Evolutionary conservation across 2,888 invertebrate species (phyloP).

Genomic region (Glomeris marginata): DNA sequence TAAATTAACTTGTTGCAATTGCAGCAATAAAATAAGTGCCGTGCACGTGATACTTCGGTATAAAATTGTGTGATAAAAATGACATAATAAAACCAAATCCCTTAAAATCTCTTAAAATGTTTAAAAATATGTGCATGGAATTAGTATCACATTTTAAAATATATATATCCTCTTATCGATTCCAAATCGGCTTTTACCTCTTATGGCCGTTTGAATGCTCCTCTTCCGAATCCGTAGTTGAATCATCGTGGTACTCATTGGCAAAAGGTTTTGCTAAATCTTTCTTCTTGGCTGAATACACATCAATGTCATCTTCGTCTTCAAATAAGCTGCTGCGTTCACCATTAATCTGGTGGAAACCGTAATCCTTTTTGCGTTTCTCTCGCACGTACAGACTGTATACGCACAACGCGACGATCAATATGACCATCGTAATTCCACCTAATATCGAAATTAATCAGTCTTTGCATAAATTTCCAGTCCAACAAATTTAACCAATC

Average conservation of each 20-base stretch:
- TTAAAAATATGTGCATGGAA: no score
- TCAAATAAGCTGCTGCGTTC: conserved; percentile 5
- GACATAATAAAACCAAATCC: no score
- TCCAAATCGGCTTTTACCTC: no score
- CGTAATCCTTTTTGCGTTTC: conserved; percentile 6
- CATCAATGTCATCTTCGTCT: conserved; percentile 12
- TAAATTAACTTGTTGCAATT: no score
- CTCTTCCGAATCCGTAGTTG: conserved; percentile 10
- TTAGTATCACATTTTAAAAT: no score
- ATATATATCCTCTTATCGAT: no score
- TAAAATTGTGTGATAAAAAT: no score
- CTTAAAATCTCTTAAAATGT: no score
- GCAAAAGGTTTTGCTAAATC: conserved; percentile 2
- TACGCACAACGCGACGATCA: conserved; percentile 6
- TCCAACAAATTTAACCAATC: no score
- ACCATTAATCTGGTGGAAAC: conserved; percentile 13
- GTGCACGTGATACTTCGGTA: no score
- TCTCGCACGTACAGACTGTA: conserved; percentile 9
- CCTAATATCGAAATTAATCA: conserved; percentile 1
- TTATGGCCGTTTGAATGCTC: neutral
- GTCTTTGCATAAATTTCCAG: no score
- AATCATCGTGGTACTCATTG: conserved; percentile 11
- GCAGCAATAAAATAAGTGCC: no score
- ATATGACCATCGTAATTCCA: conserved; percentile 2
- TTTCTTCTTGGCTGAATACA: conserved; percentile 7